Conservation (phyloP, 2,113 vertebrate genomes). For the human region DNA sequence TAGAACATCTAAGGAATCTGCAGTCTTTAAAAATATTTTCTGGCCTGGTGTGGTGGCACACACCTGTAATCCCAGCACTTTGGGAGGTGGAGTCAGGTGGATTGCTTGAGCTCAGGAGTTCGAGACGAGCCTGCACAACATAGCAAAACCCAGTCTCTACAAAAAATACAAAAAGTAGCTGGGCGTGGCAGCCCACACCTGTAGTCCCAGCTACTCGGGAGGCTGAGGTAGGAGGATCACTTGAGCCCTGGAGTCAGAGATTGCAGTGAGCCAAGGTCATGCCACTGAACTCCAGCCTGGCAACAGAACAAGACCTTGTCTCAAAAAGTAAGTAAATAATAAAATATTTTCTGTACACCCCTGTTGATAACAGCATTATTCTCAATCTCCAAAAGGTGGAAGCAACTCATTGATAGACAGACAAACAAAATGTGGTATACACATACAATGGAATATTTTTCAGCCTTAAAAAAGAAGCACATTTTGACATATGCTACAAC, state of each 20-base stretch:
- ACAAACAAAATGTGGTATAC: neutral
- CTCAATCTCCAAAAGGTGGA: neutral
- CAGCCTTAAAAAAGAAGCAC: neutral
- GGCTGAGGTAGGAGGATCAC: neutral
- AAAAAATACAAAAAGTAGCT: neutral
- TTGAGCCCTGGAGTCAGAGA: neutral
- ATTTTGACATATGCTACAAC: neutral
- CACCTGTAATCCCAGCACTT: neutral
- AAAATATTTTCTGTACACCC: neutral
- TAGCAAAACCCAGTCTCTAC: neutral
- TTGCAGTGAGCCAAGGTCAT: neutral
- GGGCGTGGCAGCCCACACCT: neutral
- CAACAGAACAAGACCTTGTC: neutral
- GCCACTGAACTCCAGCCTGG: neutral
- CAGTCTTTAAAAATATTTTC: neutral
- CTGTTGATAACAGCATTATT: neutral
- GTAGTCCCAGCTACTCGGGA: neutral
- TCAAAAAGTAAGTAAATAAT: neutral
- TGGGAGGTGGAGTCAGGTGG: neutral
- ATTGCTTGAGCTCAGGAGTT: neutral
- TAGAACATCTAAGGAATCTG: conserved; percentile 19
- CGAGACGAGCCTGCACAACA: neutral
- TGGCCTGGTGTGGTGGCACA: neutral
- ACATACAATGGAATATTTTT: neutral
- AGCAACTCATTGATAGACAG: neutral